Evolutionary conservation across 2,888 invertebrate species (phyloP).

Genomic region (Rhyacophila evoluta): DNA sequence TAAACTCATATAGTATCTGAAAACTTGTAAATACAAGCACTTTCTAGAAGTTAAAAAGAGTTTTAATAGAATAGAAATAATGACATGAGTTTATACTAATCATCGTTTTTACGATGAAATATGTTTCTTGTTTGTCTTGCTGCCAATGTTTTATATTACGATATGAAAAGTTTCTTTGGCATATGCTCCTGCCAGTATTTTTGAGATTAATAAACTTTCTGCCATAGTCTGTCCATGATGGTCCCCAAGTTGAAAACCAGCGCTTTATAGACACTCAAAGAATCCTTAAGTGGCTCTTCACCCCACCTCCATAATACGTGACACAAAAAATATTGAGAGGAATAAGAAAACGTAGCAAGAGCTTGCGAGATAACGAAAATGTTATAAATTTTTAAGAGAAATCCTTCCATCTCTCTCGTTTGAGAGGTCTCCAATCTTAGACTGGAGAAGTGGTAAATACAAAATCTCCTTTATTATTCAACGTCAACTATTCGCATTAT

Average conservation of each 20-base stretch:
- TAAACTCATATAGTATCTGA: too few species aligned
- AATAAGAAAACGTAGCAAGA: background rate
- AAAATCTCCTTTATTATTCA: constrained; percentile 1
- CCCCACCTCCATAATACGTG: constrained; percentile 18
- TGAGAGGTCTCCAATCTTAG: constrained; percentile 2
- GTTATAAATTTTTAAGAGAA: constrained; percentile 23
- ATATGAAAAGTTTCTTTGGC: background rate
- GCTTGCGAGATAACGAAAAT: constrained; percentile 12
- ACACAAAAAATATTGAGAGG: constrained; percentile 21
- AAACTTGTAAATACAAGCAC: too few species aligned
- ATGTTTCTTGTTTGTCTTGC: too few species aligned
- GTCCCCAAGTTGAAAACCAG: constrained; percentile 20
- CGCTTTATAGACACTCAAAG: constrained; percentile 19
- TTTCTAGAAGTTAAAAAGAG: too few species aligned
- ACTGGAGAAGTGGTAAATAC: constrained; percentile 21
- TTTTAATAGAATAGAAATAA: too few species aligned
- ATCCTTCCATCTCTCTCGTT: background rate
- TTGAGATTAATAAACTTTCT: background rate
- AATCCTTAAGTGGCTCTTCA: background rate
- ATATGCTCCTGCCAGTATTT: background rate
- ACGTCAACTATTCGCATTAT: background rate
- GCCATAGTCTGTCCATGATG: background rate
- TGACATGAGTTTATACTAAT: too few species aligned
- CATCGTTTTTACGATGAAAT: too few species aligned
- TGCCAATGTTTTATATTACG: too few species aligned